Evolutionary conservation across 2,797 vertebrate species (phyloP).

Genomic region (Phalloptychus januarius): DNA sequence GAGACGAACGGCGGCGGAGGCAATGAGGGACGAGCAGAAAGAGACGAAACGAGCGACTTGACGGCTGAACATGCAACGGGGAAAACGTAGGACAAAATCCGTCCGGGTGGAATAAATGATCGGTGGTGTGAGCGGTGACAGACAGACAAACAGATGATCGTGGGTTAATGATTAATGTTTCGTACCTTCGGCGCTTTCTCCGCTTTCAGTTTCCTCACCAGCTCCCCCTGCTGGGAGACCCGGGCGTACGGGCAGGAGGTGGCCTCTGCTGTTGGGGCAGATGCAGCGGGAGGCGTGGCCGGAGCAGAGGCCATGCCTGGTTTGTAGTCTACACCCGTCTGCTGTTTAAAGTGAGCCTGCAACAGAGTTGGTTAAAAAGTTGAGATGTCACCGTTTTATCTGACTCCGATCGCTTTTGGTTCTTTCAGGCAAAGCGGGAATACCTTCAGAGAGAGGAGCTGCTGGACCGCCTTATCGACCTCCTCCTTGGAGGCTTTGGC

Average conservation of each 20-base stretch:
- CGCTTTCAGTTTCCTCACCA: slow-evolving; percentile 83
- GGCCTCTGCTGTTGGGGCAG: slow-evolving; percentile 29
- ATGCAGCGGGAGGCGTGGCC: slow-evolving; percentile 25
- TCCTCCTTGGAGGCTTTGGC: slow-evolving; percentile 90
- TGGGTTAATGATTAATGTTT: neutral
- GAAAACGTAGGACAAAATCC: slow-evolving; percentile 2
- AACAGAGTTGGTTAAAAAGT: neutral
- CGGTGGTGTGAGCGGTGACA: neutral
- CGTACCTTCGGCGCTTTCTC: slow-evolving; percentile 86
- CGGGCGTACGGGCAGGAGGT: slow-evolving; percentile 69
- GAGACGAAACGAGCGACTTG: neutral
- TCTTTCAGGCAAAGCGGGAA: neutral
- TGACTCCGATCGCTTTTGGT: neutral
- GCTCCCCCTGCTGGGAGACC: slow-evolving; percentile 83
- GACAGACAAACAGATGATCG: neutral
- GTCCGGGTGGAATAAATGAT: neutral
- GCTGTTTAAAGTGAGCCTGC: slow-evolving; percentile 76
- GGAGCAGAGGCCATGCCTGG: slow-evolving; percentile 72
- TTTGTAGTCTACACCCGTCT: slow-evolving; percentile 86
- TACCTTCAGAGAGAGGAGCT: slow-evolving; percentile 85
- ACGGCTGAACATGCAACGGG: neutral
- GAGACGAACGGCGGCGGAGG: neutral
- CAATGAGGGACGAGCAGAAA: fast-evolving
- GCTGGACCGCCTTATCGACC: slow-evolving; percentile 88
- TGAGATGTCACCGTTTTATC: neutral